Evolutionary conservation across 2,888 invertebrate genomes (phyloP).

Genomic region (Strigamia maritima): DNA sequence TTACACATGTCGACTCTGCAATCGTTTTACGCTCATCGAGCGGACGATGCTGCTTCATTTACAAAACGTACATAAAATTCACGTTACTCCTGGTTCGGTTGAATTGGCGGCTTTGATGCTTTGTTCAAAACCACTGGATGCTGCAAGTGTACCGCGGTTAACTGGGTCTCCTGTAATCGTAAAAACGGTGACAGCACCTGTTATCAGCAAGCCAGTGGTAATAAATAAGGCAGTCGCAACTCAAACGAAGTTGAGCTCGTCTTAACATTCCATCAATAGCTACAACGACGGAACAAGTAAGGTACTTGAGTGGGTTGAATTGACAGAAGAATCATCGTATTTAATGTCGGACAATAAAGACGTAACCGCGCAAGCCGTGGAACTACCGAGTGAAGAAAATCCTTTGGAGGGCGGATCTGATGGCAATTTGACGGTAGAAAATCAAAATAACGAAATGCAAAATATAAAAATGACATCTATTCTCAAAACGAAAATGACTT

Average conservation of each 20-base stretch:
- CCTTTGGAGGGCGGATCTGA: background rate
- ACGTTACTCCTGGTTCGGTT: slow-evolving; percentile 36
- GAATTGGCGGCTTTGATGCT: slow-evolving; percentile 39
- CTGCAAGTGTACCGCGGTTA: background rate
- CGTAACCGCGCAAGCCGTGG: background rate
- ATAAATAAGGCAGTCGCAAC: background rate
- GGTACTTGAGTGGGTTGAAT: slow-evolving; percentile 21
- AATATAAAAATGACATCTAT: slow-evolving; percentile 36
- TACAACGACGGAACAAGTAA: background rate
- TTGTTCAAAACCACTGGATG: slow-evolving; percentile 35
- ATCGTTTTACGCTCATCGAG: slow-evolving; percentile 35
- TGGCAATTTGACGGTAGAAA: background rate
- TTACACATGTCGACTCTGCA: slow-evolving; percentile 38
- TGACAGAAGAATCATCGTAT: background rate
- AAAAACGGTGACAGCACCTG: slow-evolving; percentile 33
- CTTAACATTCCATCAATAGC: background rate
- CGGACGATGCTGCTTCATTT: slow-evolving; percentile 31
- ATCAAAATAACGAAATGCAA: background rate
- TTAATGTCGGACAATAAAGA: background rate
- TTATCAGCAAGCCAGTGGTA: background rate
- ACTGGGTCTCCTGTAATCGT: background rate
- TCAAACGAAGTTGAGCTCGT: slow-evolving; percentile 18
- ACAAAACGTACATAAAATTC: slow-evolving; percentile 37
- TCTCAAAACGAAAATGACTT: background rate
- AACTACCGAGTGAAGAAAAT: background rate